Evolutionary conservation across 2,113 vertebrate species (phyloP), one percentile per base, ranked within the genome.

Genomic region (Hippocampus zosterae): DNA sequence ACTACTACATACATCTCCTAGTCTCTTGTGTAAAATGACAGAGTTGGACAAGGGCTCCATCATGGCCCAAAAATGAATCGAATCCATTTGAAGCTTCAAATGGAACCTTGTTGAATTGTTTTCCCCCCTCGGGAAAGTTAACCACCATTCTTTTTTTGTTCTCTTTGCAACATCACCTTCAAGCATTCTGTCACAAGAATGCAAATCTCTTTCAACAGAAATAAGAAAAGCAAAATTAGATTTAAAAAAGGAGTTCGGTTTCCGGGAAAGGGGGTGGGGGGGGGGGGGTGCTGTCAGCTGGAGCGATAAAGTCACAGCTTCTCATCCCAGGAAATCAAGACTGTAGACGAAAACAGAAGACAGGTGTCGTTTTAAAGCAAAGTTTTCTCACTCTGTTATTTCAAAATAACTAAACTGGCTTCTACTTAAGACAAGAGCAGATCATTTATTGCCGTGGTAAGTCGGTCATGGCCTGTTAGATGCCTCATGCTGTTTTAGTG

Each of bases 241-340:
- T 72, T 68, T 65, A 10, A 69, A 73, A 74, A 21, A 37, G 33
- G 55, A 77, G 72, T 78, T 77, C 72, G 5, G 6, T 74, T 81
- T 81, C 72, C 59, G 2, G 10, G 81, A 74, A 33, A 33, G 29
- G 29, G 2, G 29, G 29, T 3, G 29, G 29, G 29, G 29, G 29
- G 29, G 29, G 29, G 29, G 29, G 29, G 29, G 29, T 33, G 13
- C 70, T 65, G 61, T 81, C 72, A 65, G 70, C 50, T 5, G 33
- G 66, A 81, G 73, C 42, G 68, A 64, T 66, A 66, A 37, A 55
- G 75, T 81, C 78, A 68, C 64, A 18, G 82, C 46, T 78, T 83
- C 66, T 78, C 16, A 1, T 76, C 72, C 71, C 37, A 72, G 76
- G 65, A 78, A 87, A 88, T 89, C 88, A 89, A 61, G 84, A 92